Evolutionary conservation across 2,888 invertebrate species (phyloP).

Genomic region (Gnatocerus cornutus): DNA sequence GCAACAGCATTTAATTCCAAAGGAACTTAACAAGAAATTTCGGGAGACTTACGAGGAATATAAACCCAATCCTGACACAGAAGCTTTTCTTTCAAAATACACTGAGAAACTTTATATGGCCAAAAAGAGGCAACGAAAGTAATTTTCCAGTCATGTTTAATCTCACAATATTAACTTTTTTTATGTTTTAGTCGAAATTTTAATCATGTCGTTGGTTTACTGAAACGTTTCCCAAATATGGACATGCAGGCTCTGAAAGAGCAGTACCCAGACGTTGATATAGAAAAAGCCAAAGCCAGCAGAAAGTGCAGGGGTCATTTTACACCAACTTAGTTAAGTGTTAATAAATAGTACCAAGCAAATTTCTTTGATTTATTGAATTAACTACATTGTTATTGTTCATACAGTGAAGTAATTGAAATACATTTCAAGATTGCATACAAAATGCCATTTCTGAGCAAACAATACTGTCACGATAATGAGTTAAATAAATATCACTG

Average conservation of each 20-base stretch:
- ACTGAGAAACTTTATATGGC: slow-evolving; percentile 78
- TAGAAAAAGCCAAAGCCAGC: slow-evolving; percentile 77
- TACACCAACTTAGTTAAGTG: slow-evolving; percentile 55
- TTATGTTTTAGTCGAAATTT: slow-evolving; percentile 77
- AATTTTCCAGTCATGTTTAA: no score
- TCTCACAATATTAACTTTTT: no score
- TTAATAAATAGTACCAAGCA: neutral
- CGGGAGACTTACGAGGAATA: slow-evolving; percentile 74
- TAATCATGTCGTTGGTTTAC: slow-evolving; percentile 79
- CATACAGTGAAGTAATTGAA: slow-evolving; percentile 30
- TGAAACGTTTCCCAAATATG: slow-evolving; percentile 85
- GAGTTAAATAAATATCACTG: slow-evolving; percentile 4
- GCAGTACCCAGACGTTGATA: slow-evolving; percentile 84
- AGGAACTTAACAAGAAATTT: slow-evolving; percentile 80
- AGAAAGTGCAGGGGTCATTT: slow-evolving; percentile 71
- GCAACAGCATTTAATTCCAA: slow-evolving; percentile 79
- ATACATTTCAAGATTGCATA: slow-evolving; percentile 25
- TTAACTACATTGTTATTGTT: slow-evolving; percentile 28
- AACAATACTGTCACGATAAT: slow-evolving; percentile 25
- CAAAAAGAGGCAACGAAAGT: slow-evolving; percentile 69
- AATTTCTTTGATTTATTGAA: slow-evolving; percentile 33
- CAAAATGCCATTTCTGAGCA: slow-evolving; percentile 38
- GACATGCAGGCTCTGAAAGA: slow-evolving; percentile 80
- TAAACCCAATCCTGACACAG: slow-evolving; percentile 76
- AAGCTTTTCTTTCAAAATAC: slow-evolving; percentile 76